Percentiles rank a stretch among this genome's conserved stretches.
phyloP scores from a whole-genome alignment of 2,113 vertebrate species.

The Brachirus orientalis region DNA sequence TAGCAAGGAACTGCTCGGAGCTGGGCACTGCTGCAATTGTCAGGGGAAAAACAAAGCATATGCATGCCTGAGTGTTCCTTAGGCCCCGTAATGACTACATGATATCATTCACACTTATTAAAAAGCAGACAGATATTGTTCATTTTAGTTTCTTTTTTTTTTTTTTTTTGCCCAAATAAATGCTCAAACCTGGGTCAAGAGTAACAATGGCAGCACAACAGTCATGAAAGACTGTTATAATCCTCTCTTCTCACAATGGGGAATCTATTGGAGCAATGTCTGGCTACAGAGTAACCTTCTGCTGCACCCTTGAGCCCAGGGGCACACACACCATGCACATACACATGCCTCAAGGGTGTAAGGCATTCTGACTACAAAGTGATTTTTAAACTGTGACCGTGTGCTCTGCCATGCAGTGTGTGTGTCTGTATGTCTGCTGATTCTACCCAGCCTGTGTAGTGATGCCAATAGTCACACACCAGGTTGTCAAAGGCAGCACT shows the following conservation, averaged over 20 bases:
- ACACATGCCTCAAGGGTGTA: slow-evolving; percentile 51
- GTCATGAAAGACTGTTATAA: slow-evolving; percentile 63
- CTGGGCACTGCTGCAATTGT: too few relatives aligned
- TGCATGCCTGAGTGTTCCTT: not conserved
- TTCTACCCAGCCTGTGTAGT: slow-evolving; percentile 74
- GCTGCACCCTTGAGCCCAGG: slow-evolving; percentile 55
- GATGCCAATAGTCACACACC: slow-evolving; percentile 76
- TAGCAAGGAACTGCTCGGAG: too few relatives aligned
- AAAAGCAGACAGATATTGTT: not conserved
- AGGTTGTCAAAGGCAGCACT: slow-evolving; percentile 72
- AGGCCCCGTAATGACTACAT: not conserved
- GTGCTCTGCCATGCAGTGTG: slow-evolving; percentile 63
- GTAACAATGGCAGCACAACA: slow-evolving; percentile 42
- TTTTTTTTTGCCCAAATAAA: slow-evolving; percentile 31
- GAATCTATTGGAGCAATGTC: slow-evolving; percentile 64
- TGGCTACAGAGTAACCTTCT: slow-evolving; percentile 72
- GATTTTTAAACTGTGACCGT: slow-evolving; percentile 77
- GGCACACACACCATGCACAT: slow-evolving; percentile 36
- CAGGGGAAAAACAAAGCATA: not conserved
- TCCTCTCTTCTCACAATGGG: slow-evolving; percentile 55
- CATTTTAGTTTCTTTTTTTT: slow-evolving; percentile 32
- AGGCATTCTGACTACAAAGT: slow-evolving; percentile 74
- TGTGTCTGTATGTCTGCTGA: slow-evolving; percentile 59
- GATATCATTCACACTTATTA: not conserved
- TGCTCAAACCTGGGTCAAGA: slow-evolving; percentile 46